Conservation (phyloP, 1,140 invertebrate species). For the Triops longicaudatus region DNA sequence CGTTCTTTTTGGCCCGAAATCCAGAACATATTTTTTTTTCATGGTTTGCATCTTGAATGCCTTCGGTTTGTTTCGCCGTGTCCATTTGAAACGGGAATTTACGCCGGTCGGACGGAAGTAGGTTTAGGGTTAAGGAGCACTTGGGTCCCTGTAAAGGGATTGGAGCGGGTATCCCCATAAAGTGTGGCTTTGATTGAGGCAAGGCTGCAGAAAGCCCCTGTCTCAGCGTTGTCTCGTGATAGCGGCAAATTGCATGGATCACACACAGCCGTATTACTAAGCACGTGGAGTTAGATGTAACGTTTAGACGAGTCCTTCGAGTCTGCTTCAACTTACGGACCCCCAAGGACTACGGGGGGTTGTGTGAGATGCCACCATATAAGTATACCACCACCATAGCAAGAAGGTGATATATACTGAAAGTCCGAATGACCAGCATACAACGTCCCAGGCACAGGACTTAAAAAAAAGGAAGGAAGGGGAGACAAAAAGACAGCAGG, state of each 20-base stretch:
- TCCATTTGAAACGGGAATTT: conserved; percentile 8
- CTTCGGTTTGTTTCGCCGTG: background rate
- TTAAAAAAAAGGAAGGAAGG: background rate
- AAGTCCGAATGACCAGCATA: background rate
- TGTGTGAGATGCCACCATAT: background rate
- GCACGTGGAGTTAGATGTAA: conserved; percentile 14
- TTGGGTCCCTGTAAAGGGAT: conserved; percentile 5
- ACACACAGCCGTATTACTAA: conserved; percentile 12
- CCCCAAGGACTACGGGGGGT: background rate
- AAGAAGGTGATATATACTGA: conserved; percentile 8
- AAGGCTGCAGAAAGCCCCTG: conserved; percentile 1
- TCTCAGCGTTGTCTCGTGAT: conserved; percentile 14
- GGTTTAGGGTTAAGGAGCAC: conserved; percentile 14
- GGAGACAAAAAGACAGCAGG: background rate
- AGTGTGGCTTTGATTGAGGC: conserved; percentile 7
- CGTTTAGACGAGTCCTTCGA: conserved; percentile 11
- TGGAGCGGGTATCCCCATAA: conserved; percentile 6
- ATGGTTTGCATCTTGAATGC: background rate
- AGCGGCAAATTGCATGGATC: conserved; percentile 14
- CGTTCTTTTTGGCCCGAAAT: background rate
- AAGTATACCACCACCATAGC: background rate
- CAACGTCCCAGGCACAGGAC: background rate
- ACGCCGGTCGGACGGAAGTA: background rate
- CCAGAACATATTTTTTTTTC: background rate
- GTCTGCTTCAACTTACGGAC: background rate